Evolutionary conservation across 2,113 vertebrate genomes (phyloP), one percentile per base, ranked within the genome.

Genomic region (Daboia siamensis): DNA sequence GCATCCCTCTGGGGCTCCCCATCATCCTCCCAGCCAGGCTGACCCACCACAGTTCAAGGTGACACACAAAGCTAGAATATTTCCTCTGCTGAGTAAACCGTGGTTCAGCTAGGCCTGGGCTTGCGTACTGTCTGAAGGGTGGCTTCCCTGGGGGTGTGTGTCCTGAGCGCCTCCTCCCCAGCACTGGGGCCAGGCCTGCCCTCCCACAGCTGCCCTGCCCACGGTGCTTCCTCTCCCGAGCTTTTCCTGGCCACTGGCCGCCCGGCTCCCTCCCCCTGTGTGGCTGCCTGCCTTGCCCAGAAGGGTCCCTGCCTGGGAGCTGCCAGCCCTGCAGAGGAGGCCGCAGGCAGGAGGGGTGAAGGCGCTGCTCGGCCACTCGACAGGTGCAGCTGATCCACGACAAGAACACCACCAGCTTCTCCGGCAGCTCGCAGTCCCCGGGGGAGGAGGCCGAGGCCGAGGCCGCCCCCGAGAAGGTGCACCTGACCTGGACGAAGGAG

Each of bases 311-410:
- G 26, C n/a, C 69, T 74, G 33, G 33, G 61, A 20, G 33, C 17
- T 1, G 33, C 23, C 17, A 0, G 39, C 11, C 2, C 7, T n/a
- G 39, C 26, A 21, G 44, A 51, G 88, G 13, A 1, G 7, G 21
- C 13, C 6, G n/a, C 8, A 4, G 51, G 88, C 0, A 0, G 44
- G 13, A n/a, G 26, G 21, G 93, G 59, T 29, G 26, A 12, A 52
- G 44, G 29, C 0, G 0, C 24, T 21, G 0, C 13, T n/a, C 1
- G 29, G 10, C 54, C 11, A 0, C 33, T 2, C 69, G 1, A 69
- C 97, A 99, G 99, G 99, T 99, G 94, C 99, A 99, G 97, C 98
- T 99, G 94, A 99, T 99, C 97, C 98, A 99, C 0, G 99, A 99
- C 97, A 98, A 98, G 97, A 99, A 98, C 0, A 97, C 98, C 94